phyloP scores from a whole-genome alignment of 2,888 invertebrate genomes.

The Scaptomyza reducta region DNA sequence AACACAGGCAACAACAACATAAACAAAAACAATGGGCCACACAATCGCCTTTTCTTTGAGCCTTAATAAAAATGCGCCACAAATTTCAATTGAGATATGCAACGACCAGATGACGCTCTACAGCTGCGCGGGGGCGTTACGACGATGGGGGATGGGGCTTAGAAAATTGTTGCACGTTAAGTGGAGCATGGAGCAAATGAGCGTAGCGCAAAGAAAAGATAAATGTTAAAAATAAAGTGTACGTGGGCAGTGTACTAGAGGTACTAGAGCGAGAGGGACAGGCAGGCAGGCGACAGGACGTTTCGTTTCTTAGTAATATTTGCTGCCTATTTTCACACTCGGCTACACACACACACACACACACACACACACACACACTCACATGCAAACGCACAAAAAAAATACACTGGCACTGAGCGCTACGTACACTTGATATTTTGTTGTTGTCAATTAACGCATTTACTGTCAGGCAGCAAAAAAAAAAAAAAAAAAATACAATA shows the following conservation, averaged over 20 bases:
- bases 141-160: constrained; percentile 6
- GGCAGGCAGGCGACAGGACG: constrained; percentile 52
- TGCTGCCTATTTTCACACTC: constrained; percentile 62
- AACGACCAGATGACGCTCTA: constrained; percentile 43
- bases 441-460: constrained; percentile 74
- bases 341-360: constrained; percentile 32
- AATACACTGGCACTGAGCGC: constrained; percentile 3
- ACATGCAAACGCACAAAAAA: constrained; percentile 19
- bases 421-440: constrained; percentile 54
- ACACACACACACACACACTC: constrained; percentile 26
- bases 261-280: constrained; percentile 24
- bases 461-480: constrained; percentile 53
- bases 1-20: constrained; percentile 19
- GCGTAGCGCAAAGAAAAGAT: constrained; percentile 39
- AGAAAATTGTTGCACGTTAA: constrained; percentile 73
- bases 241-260: constrained; percentile 39
- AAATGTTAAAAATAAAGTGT: constrained; percentile 57
- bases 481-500: constrained; percentile 44
- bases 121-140: constrained; percentile 25
- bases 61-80: constrained; percentile 72
- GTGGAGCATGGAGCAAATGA: constrained; percentile 72
- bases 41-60: constrained; percentile 42
- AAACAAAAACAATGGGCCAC: constrained; percentile 52
- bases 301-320: constrained; percentile 44
- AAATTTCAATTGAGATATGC: constrained; percentile 74